These are phyloP conservation scores for Macrobrachium rosenbergii DNA, from an alignment of 1,140 invertebrate species.

Conservation along the genomic window DNA sequence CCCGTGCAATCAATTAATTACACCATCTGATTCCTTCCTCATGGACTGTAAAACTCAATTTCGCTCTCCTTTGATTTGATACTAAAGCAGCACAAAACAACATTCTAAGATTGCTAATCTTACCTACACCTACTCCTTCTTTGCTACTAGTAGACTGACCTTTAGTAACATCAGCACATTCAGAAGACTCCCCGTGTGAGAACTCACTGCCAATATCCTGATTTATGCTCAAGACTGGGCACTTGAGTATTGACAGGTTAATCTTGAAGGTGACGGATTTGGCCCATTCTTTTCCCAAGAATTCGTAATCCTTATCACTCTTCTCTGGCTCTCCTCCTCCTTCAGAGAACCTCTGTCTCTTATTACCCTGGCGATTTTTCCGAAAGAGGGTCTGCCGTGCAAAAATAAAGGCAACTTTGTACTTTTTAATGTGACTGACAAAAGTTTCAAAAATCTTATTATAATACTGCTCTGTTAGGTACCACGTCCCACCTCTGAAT, in stretches of 20 bases:
- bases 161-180: no score
- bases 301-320: neutral
- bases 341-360: neutral
- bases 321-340: neutral
- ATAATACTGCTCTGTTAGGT: neutral
- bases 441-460: neutral
- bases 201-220: no score
- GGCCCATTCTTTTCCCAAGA: neutral
- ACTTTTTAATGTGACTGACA: neutral
- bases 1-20: no score
- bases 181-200: no score
- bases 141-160: no score
- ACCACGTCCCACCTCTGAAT: constrained; percentile 4
- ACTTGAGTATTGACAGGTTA: no score
- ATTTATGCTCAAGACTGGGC: no score
- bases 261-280: no score
- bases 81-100: neutral
- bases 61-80: neutral
- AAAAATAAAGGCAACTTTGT: neutral
- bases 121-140: neutral
- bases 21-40: constrained; percentile 11
- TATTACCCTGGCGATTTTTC: neutral
- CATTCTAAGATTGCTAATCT: neutral
- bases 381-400: neutral
- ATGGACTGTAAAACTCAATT: neutral